phyloP scores from a whole-genome alignment of 2,113 vertebrate species.

The Triplophysa siluroides region DNA sequence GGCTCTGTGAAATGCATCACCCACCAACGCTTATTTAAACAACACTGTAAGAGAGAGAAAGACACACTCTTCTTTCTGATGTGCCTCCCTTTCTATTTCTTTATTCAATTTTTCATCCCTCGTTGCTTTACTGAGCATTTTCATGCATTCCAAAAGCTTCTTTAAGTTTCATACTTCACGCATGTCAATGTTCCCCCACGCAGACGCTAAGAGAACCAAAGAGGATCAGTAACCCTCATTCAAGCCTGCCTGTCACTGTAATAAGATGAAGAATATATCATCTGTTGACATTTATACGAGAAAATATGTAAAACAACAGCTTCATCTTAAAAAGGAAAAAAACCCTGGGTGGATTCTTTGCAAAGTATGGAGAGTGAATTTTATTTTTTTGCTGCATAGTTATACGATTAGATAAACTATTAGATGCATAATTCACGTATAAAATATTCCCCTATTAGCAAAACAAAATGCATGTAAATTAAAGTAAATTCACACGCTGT shows the following conservation, averaged over 20 bases:
- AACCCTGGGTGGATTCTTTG: not conserved
- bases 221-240: not conserved
- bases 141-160: constrained; percentile 28
- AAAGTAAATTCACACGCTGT: too few species aligned
- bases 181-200: not conserved
- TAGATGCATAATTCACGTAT: too few species aligned
- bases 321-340: not conserved
- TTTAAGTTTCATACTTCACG: constrained; percentile 5
- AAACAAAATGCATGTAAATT: too few species aligned
- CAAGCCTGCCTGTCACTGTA: constrained; percentile 10
- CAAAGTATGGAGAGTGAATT: not conserved
- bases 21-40: constrained; percentile 61
- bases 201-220: constrained; percentile 8
- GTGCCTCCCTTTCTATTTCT: not conserved
- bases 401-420: not conserved
- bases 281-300: constrained; percentile 18
- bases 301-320: constrained; percentile 44
- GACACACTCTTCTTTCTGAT: constrained; percentile 31
- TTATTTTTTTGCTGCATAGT: not conserved
- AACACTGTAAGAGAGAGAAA: constrained; percentile 38
- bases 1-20: constrained; percentile 70
- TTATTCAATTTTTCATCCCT: not conserved
- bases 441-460: too few species aligned
- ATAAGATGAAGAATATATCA: constrained; percentile 30
- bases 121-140: not conserved